Evolutionary conservation across 2,888 invertebrate species (phyloP), one percentile per base, ranked within the genome.

Genomic region (Drosophila hamatofila): DNA sequence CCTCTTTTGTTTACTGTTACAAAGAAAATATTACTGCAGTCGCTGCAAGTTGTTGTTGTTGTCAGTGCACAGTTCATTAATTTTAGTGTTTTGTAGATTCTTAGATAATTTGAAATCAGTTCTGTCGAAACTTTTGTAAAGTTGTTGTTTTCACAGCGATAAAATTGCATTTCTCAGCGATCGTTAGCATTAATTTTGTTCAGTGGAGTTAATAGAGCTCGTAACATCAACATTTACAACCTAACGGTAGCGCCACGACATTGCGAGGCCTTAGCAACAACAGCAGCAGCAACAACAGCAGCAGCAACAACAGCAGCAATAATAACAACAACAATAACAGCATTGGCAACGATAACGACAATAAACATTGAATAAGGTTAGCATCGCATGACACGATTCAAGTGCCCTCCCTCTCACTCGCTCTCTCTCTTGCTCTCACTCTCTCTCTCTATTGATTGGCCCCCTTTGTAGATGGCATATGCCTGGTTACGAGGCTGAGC

Each of bases 291-390:
- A 57, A 37, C 55, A 70, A 55, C 63, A 56, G 57, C 65, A 54
- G 56, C 64, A 69, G 60, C 60, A 57, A 37, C 55, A 70, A 55
- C 63, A 56, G 37, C 58, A 58, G 25, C 51, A 65, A 49, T 16
- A 56, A 66, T 51, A 57, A 33, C 52, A 70, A 55, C 61, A 57
- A 48, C 59, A 59, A 37, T 41, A 65, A 54, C 25, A 58, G 11
- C 54, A 60, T 49, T 68, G 42, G 30, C 65, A 49, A 46, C 54
- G 58, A 58, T 58, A 63, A 58, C 70, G 65, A 64, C 68, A 71
- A 88, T 75, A 58, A 75, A 59, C 78, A 83, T 88, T 86, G 84
- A 76, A 78, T 88, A 88, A 84, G 89, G 83, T 84, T 84, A 88
- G 54, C 78, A 80, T 63, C 62, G 52, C 60, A 61, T 66, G 79